Base-by-base conservation (phyloP, 2,797 vertebrate genomes). In the Micropoecilia bifurca region DNA sequence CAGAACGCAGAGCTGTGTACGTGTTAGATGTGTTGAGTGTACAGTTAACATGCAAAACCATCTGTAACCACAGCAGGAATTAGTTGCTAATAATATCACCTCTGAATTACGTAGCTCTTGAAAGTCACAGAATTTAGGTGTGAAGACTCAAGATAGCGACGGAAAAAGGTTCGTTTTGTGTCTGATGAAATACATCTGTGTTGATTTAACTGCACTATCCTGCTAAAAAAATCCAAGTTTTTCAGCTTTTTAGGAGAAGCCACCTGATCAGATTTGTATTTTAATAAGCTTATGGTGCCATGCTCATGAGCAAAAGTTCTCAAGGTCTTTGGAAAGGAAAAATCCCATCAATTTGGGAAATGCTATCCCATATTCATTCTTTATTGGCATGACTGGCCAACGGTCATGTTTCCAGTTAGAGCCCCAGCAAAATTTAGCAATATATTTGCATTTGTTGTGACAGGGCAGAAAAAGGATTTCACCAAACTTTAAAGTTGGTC, bases 61-160 rank as follows among this genome's bases (percentile, higher is more conserved):
- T 80, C 59, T 83, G 61, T 61, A 69, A 77, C 53, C 61, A 77
- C 81, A 74, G 72, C 80, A 87, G 82, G 75, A n/a, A 53, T 63
- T 47, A 71, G 73, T 75, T 81, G 74, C 66, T 30, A 46, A 43
- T n/a, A 73, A 81, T 78, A 84, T 82, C 18, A 79, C 71, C n/a
- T 74, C 59, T 82, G 30, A 48, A 63, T 33, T 59, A 77, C 73
- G 50, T 36, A 55, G 46, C 13, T 43, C 57, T 48, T 22, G 14
- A 59, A 83, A 85, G 1, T 16, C 1, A 69, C 20, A 43, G 22
- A 39, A n/a, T n/a, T 6, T 68, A 41, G 20, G 8, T 68, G 63
- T 25, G 63, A 4, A 2, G 9, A 68, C 36, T 41, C 7, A 68
- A 68, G 8, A 41, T 12, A 20, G 63, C 4, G 36, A 68, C 12